Evolutionary conservation across 2,113 vertebrate species (phyloP).

Genomic region (Hiodon tergisus): DNA sequence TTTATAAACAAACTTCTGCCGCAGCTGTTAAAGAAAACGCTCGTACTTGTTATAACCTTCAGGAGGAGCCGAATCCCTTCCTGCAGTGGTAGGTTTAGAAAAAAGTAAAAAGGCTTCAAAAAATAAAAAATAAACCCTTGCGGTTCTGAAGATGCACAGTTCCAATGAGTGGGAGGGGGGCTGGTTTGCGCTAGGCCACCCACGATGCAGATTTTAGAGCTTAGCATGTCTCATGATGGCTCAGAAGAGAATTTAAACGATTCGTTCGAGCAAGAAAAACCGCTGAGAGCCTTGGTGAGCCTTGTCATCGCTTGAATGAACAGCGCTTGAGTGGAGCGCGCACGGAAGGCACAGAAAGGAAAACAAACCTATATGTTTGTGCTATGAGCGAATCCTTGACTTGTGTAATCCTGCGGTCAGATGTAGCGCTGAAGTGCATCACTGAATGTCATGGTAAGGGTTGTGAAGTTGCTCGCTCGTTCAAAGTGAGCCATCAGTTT

Average conservation of each 20-base stretch:
- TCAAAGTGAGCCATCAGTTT: too few species aligned
- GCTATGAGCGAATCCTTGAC: not conserved
- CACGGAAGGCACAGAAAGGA: not conserved
- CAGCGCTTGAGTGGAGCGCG: not conserved
- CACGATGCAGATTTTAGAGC: not conserved
- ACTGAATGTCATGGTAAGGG: too few species aligned
- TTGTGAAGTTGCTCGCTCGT: too few species aligned
- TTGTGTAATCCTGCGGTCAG: not conserved
- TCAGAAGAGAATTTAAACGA: not conserved
- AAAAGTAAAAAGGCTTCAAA: not conserved
- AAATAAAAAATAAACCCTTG: not conserved
- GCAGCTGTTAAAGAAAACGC: not conserved
- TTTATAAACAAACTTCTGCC: slow-evolving; percentile 15
- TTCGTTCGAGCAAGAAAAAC: not conserved
- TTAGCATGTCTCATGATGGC: not conserved
- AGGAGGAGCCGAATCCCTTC: not conserved
- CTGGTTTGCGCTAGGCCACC: not conserved
- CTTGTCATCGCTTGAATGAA: not conserved
- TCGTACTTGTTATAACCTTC: not conserved
- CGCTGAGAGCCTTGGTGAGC: not conserved
- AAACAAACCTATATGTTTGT: not conserved
- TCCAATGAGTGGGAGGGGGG: not conserved
- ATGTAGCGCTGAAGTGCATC: not conserved
- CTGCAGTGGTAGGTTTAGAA: not conserved
- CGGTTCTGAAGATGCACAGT: not conserved